Base-by-base conservation (phyloP, 64 coral and sea anemone species). In the Pocillopora damicornis region DNA sequence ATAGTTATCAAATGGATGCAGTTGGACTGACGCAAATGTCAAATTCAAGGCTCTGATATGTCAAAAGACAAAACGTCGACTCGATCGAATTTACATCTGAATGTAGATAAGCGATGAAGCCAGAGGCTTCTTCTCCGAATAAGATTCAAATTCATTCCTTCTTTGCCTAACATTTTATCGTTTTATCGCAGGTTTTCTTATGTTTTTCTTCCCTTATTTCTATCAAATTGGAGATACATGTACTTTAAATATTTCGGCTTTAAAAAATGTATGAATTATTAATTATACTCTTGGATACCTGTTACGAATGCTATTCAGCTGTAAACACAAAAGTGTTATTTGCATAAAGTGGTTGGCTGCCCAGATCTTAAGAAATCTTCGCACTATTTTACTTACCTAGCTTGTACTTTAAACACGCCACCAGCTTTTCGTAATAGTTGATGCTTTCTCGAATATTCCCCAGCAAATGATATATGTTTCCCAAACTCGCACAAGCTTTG, bases 391-490 rank as follows among this genome's bases (percentile, higher is more conserved):
- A 80, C 94, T 93, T 87, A 96, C 94, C 94, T 15, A 96, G 79
- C 88, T 96, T 96, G 63, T 93, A 96, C 16, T 96, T 96, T 13
- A 96, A 86, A 77, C 94, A 92, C 1, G 94, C 94, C 8, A 96
- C 91, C 42, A 96, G 86, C 67, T 91, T 87, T 90, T 96, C 94
- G 45, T 96, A 96, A 18, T 90, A 96, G 18, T 83, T 83, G 35
- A 96, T 96, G 60, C 94, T 96, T 71, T 96, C 94, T 66, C 94
- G 67, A 63, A 96, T 81, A 59, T 96, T 96, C 2, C 94, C 94
- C 22, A 93, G 88, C 3, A 96, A 74, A 88, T 96, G 94, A 64
- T 90, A 91, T 13, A 93, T 92, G 35, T 96, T 96, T 76, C 94
- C 94, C 22, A 96, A 64, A 17, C 91, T 96, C 1, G 94, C 94